phyloP scores from a whole-genome alignment of 2,113 vertebrate species.

The Sardina pilchardus region DNA sequence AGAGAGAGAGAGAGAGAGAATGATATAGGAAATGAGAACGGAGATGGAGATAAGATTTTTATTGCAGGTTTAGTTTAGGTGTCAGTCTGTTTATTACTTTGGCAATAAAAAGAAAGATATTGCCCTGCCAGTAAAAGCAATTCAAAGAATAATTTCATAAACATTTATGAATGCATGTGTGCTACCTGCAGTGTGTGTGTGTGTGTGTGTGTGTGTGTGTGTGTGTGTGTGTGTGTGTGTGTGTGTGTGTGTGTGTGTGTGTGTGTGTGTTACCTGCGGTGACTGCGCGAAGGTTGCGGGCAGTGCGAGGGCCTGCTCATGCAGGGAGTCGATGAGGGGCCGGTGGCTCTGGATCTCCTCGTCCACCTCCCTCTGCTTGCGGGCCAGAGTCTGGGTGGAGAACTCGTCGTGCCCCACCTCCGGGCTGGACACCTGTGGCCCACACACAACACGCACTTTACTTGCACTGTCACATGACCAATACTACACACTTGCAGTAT shows the following conservation, averaged over 20 bases:
- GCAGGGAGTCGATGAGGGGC: slow-evolving; percentile 79
- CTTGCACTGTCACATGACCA: background rate
- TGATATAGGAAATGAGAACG: background rate
- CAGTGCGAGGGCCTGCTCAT: slow-evolving; percentile 76
- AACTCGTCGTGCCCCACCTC: slow-evolving; percentile 90
- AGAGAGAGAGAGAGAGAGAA: background rate
- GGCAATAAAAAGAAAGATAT: background rate
- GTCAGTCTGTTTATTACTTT: background rate
- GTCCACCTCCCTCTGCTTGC: slow-evolving; percentile 87
- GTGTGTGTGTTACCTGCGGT: slow-evolving; percentile 60
- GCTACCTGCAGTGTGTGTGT: background rate
- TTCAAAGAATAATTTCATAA: background rate
- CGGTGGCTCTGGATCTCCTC: slow-evolving; percentile 87
- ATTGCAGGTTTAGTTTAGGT: background rate
- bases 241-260: slow-evolving; percentile 1
- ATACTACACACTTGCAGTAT: background rate
- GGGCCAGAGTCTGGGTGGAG: slow-evolving; percentile 85
- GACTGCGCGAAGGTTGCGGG: slow-evolving; percentile 59
- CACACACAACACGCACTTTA: background rate
- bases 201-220: background rate
- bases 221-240: background rate
- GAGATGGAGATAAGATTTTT: background rate
- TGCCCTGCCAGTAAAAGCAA: background rate
- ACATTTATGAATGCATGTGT: background rate
- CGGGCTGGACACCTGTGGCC: slow-evolving; percentile 75